Base-by-base conservation (phyloP, 2,888 invertebrate species). In the Drosophila neoperkinsi region DNA sequence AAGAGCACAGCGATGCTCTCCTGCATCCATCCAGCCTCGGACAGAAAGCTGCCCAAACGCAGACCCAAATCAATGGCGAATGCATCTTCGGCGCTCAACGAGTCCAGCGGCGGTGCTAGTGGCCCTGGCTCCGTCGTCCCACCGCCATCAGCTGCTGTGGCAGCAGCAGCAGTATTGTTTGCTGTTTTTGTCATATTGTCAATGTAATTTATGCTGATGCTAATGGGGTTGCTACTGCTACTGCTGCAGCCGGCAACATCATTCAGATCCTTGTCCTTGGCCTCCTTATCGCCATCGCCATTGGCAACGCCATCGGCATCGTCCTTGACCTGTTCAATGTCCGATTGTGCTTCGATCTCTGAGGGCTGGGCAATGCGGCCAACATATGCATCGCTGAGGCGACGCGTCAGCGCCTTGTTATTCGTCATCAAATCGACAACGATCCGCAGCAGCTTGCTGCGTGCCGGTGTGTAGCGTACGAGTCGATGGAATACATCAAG, bases 21-120 rank as follows among this genome's bases (percentile, higher is more conserved):
- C 76, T 94, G 94, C 92, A 96, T 96, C 97, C 97, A 98, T 0
- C 98, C 98, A 0, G 97, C 97, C 91, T 98, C 98, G 91, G 96
- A 96, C 6, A 98, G 95, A 94, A 98, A 98, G 73, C 95, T 95
- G 69, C 97, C 97, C 94, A 94, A 55, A 43, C 92, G 90, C 61
- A 93, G 67, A 13, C 93, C 93, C 72, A 92, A 89, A 73, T 92
- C 92, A 33, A 93, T 90, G 30, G 63, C 72, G n/a, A 69, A 31
- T 28, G 55, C 43, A 50, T 85, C 84, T 13, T 69, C 70, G 1
- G 34, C 49, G 25, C 57, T 33, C 72, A 84, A 52, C n/a, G 52
- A 57, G 41, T 53, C 62, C 51, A 53, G 63, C 31, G 43, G 5
- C 30, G 38, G 41, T 18, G 65, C 28, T n/a, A 66, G n/a, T 4